Conservation (phyloP, 2,113 vertebrate species). For the Tupaia chinensis region DNA sequence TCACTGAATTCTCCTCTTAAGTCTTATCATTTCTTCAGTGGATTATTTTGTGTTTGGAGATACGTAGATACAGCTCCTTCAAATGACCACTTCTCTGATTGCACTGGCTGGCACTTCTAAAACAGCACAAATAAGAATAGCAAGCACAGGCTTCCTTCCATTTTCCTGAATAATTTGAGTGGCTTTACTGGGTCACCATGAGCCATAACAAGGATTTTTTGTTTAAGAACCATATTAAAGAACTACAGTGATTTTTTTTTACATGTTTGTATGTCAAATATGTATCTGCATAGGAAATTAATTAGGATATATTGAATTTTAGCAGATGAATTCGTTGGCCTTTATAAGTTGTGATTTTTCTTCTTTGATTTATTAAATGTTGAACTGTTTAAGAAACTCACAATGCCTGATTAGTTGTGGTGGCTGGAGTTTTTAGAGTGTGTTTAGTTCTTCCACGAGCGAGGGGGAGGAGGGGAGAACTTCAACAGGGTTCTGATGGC, state of each 20-base stretch:
- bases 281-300: fast-evolving
- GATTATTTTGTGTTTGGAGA: neutral
- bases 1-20: neutral
- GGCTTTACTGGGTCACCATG: neutral
- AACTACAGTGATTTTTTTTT: fast-evolving
- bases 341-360: neutral
- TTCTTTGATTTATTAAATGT: neutral
- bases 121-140: neutral
- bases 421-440: too few species aligned
- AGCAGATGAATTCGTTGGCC: neutral
- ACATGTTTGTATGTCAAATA: neutral
- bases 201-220: neutral
- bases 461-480: too few species aligned
- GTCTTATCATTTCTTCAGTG: neutral
- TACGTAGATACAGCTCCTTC: neutral
- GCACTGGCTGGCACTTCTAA: neutral
- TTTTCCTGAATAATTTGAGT: neutral
- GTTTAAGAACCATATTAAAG: neutral
- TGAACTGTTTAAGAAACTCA: neutral
- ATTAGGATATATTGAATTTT: neutral
- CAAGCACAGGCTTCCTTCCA: neutral
- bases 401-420: neutral
- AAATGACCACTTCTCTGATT: neutral
- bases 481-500: too few species aligned
- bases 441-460: too few species aligned